Base-by-base conservation (phyloP, 1,140 invertebrate genomes). In the Tetranychus urticae region DNA sequence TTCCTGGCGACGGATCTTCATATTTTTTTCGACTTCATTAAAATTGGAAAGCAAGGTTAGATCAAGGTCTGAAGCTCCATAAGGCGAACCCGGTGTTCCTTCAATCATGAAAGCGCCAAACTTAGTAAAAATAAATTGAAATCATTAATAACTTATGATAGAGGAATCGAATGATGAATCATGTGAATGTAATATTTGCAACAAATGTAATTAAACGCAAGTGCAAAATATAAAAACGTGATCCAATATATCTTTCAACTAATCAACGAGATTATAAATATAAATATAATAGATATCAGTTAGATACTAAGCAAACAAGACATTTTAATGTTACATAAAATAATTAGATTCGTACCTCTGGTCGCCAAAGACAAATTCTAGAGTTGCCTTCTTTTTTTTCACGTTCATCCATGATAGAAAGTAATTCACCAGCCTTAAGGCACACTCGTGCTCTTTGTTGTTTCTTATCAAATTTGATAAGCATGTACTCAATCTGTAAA, bases 71-170 rank as follows among this genome's bases (percentile, higher is more conserved):
- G 12, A 13, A 13, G 13, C 46, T 35, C 74, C 74, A 64, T 78
- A 80, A 0, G 94, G 94, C 69, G 87, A 83, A 10, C 94, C 94
- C 23, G 96, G 96, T 2, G 93, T 98, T n/a, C 94, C 94, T 77
- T 99, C 96, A 56, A 99, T 79, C 93, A 98, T 97, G 69, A 98
- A 99, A 56, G 86, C 82, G 36, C 87, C 93, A 78, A 94, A 99
- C 76, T 99, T 23, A 23, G 23, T 23, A 23, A 23, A 23, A 23
- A 23, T 23, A 23, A 23, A 23, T 23, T 23, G 0, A 23, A 23
- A 23, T 23, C 23, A 0, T 23, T 23, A 23, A 23, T 23, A 23
- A 23, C 23, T 23, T 23, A 23, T 23, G 23, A 23, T 23, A 23
- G 23, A 23, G 23, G n/a, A 23, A 52, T 13, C 8, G 50, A 52